phyloP scores from a whole-genome alignment of 2,113 vertebrate genomes.

The Geothlypis trichas region DNA sequence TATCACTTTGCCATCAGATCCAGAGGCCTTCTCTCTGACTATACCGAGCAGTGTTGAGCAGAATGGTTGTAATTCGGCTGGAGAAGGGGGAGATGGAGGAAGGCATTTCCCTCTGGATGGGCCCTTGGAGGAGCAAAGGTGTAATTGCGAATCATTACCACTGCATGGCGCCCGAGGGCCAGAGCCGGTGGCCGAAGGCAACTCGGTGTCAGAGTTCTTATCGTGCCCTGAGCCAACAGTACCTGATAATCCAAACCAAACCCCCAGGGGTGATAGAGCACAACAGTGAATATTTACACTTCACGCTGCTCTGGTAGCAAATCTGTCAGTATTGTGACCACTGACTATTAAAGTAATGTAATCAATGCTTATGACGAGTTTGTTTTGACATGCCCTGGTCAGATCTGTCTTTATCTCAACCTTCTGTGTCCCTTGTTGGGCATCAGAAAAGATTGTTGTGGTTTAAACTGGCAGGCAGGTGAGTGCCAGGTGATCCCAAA shows the following conservation, averaged over 20 bases:
- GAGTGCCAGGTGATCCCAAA: not conserved
- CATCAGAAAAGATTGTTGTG: not conserved
- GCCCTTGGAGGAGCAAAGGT: not conserved
- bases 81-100: not conserved
- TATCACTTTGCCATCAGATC: not conserved
- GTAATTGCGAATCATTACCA: not conserved
- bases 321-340: not conserved
- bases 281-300: not conserved
- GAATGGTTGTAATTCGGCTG: not conserved
- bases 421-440: not conserved
- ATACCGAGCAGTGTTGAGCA: not conserved
- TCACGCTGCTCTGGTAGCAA: not conserved
- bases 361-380: not conserved
- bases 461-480: not conserved
- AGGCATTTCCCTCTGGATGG: not conserved
- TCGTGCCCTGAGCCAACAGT: accelerated
- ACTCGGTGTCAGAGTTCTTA: not conserved
- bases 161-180: not conserved
- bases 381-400: not conserved
- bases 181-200: not conserved
- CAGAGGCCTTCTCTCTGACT: not conserved
- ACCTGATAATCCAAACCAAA: not conserved
- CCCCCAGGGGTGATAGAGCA: not conserved
- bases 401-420: not conserved
- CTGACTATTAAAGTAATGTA: not conserved